A percentile compares a stretch with the other conserved stretches of the same genome.
Conservation (phyloP, 2,797 vertebrate species). For the Danio albolineatus region DNA sequence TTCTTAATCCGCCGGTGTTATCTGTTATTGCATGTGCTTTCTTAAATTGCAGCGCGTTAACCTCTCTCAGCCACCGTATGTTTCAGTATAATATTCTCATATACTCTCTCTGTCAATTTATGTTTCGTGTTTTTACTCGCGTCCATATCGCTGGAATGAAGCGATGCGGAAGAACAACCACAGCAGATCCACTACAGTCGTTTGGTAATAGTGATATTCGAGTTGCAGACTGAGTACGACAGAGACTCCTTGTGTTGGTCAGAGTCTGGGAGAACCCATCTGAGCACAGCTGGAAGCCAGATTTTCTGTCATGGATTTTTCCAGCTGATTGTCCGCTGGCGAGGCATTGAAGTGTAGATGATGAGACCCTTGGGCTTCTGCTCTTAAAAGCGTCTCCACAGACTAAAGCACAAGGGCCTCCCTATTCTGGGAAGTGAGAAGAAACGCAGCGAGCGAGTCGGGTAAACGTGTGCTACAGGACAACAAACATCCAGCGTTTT, state of each 20-base stretch:
- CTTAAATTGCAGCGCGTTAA: no score
- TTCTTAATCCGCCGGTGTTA: no score
- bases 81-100: no score
- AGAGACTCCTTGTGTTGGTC: constrained; percentile 9
- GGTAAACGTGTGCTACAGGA: constrained; percentile 56
- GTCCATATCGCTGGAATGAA: no score
- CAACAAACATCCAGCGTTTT: constrained; percentile 49
- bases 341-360: constrained; percentile 54
- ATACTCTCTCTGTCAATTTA: no score
- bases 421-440: constrained; percentile 67
- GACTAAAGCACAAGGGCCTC: constrained; percentile 49
- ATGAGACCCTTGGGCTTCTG: constrained; percentile 60
- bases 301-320: constrained; percentile 56
- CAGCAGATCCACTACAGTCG: no score
- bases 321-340: constrained; percentile 58
- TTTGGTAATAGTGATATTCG: no score
- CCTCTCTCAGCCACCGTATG: no score
- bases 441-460: constrained; percentile 30
- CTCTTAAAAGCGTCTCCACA: constrained; percentile 52
- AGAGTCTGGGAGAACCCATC: constrained; percentile 22
- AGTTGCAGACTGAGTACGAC: background rate
- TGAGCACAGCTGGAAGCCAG: constrained; percentile 76
- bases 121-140: no score
- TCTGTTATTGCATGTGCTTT: no score
- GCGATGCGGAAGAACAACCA: no score